Evolutionary conservation across 2,888 invertebrate genomes (phyloP), one percentile per base, ranked within the genome.

Genomic region (Tachystola acroxantha): DNA sequence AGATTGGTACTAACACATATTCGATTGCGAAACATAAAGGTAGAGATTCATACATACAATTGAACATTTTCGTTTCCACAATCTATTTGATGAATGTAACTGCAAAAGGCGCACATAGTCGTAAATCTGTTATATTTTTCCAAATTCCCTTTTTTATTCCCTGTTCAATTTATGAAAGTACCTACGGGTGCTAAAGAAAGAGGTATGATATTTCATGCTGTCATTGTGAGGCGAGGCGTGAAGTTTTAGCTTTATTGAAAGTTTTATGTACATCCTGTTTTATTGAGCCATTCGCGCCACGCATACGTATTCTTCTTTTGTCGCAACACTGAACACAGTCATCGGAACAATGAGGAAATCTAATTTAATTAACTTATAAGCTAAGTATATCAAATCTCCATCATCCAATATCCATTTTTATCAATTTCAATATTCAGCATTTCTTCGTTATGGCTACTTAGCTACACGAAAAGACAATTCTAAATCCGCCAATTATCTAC

Each of bases 191-290:
- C 45, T 59, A 48, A 56, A 60, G 62, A 68, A 66, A 64, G 60
- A 56, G 64, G 60, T 62, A 54, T 66, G 58, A 72, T 75, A 72
- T 76, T 70, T 73, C 64, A 73, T 59, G 48, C 59, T 66, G 64
- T 63, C 72, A 50, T 45, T 58, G 56, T 57, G 60, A 53, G 42
- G 41, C 50, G 63, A 63, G 63, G 61, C 64, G 66, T 63, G 58
- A 68, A 72, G 58, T 64, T 70, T 65, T 54, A 57, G 58, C 66
- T 65, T 67, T 66, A 70, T 68, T 64, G 64, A 63, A 66, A 66
- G 59, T 64, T 62, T 62, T 54, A 57, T 47, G 44, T 38, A 42
- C 44, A 47, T 50, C 42, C 40, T 42, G 37, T 51, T 49, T 50
- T 45, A 52, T 54, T 52, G 44, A 50, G 45, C 40, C 36, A 38